phyloP scores from a whole-genome alignment of 1,140 invertebrate species.

The Drosophila nikananu region DNA sequence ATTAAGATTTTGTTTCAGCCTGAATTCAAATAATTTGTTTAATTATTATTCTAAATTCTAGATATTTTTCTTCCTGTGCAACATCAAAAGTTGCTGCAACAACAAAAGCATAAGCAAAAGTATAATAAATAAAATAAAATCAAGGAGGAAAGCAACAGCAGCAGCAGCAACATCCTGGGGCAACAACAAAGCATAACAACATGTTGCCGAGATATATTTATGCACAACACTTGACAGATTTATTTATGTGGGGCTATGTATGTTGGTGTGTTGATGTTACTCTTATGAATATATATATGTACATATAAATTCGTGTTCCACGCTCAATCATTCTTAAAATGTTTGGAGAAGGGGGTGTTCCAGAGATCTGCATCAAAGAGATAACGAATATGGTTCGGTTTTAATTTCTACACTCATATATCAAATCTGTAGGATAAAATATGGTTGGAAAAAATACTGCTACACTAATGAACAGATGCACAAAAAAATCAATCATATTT shows the following conservation, averaged over 20 bases:
- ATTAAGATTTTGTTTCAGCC: not conserved
- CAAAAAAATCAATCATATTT: conserved; percentile 19
- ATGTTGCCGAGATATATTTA: conserved; percentile 83
- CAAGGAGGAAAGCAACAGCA: conserved; percentile 40
- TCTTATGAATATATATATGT: not conserved
- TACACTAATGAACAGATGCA: conserved; percentile 20
- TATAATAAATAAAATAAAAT: conserved; percentile 31
- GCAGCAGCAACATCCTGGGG: conserved; percentile 62
- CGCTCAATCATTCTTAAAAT: conserved; percentile 47
- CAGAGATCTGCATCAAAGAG: conserved; percentile 30
- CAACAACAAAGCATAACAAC: conserved; percentile 78
- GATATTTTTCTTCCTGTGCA: conserved; percentile 7
- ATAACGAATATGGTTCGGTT: conserved; percentile 35
- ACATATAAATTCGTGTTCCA: conserved; percentile 14
- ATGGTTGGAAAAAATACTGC: conserved; percentile 11
- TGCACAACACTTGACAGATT: conserved; percentile 83
- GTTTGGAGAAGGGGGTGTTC: not conserved
- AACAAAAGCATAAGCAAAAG: conserved; percentile 23
- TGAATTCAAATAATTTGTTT: no score
- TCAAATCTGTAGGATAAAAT: conserved; percentile 15
- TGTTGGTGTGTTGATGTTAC: conserved; percentile 49
- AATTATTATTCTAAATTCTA: not conserved
- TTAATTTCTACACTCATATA: conserved; percentile 34
- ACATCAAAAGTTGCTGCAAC: conserved; percentile 8
- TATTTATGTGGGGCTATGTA: conserved; percentile 77